These are phyloP conservation scores for Acanthurus lineatus DNA, from an alignment of 2,797 vertebrate genomes.

Conservation along the genomic window DNA sequence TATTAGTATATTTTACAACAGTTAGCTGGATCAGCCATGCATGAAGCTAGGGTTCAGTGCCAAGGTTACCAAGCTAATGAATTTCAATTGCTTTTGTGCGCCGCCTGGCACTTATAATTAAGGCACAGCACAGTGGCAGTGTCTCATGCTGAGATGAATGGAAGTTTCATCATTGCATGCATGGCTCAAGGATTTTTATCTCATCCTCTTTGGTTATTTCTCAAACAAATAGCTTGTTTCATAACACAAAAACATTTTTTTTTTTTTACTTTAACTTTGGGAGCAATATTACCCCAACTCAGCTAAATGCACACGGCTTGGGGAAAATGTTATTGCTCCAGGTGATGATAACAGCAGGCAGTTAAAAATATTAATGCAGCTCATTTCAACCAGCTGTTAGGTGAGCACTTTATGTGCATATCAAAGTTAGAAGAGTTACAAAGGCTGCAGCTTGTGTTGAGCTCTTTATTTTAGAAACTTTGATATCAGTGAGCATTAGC, in stretches of 20 bases:
- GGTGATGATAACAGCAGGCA: conserved; percentile 24
- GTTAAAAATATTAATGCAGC: conserved; percentile 25
- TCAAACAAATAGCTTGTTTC: conserved; percentile 13
- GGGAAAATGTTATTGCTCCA: neutral
- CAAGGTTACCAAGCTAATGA: conserved; percentile 67
- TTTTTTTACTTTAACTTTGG: conserved; percentile 9
- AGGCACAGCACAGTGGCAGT: conserved; percentile 19
- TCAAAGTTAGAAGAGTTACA: conserved; percentile 15
- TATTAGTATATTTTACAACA: conserved; percentile 73
- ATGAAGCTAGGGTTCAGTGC: conserved; percentile 56
- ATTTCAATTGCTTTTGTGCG: conserved; percentile 67
- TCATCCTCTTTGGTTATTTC: conserved; percentile 13
- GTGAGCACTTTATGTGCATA: conserved; percentile 11
- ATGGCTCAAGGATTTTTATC: conserved; percentile 14
- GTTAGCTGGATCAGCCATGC: conserved; percentile 46
- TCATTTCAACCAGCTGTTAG: neutral
- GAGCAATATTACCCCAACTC: neutral
- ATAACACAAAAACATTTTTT: conserved; percentile 3
- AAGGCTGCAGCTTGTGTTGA: neutral
- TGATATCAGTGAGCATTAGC: neutral
- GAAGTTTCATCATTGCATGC: conserved; percentile 30
- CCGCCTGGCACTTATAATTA: conserved; percentile 65
- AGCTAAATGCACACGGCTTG: conserved; percentile 1
- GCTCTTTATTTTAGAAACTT: neutral
- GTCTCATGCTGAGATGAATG: conserved; percentile 48